Evolutionary conservation across 2,113 vertebrate species (phyloP), one percentile per base, ranked within the genome.

Genomic region (Prinia subflava): DNA sequence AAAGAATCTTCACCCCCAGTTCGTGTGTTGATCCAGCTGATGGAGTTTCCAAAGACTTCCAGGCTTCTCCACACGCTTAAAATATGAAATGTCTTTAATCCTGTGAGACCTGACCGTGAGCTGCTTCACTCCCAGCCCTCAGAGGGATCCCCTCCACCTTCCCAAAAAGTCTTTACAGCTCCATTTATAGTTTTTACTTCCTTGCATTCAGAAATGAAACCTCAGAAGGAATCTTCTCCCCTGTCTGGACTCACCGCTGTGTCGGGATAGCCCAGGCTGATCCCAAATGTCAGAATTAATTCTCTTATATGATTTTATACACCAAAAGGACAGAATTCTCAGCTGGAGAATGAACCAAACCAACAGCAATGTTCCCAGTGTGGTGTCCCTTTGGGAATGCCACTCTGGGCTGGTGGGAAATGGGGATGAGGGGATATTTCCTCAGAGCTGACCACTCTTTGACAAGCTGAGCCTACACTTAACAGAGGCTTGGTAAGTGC

Each of bases 401-500:
- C 5, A 6, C 50, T 70, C 30, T 3, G 28, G 67, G 60, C 53
- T 37, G 28, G 15, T 59, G 21, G 49, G 87, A 87, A 71, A n/a
- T 6, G 16, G 56, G 41, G 41, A 42, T 15, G 62, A 24, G n/a
- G 25, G 15, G 22, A 60, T 47, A 33, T 39, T 91, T 57, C 53
- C 89, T 85, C 83, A 83, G 88, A 37, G 11, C 69, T 18, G 20
- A 37, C 81, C 74, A 35, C 39, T 89, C 75, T 70, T 60, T 57
- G 91, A 53, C 77, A 67, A 80, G 80, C 64, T 59, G 56, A 95
- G 86, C 79, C 86, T 70, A 84, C 80, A 57, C 56, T 94, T 93
- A 76, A 75, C 94, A 87, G 92, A 41, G 89, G 87, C 80, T 44
- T 84, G 59, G 93, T 93, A 90, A 90, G 92, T 35, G 41, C 57